Evolutionary conservation across 2,113 vertebrate genomes (phyloP).

Genomic region (Triplophysa siluroides): DNA sequence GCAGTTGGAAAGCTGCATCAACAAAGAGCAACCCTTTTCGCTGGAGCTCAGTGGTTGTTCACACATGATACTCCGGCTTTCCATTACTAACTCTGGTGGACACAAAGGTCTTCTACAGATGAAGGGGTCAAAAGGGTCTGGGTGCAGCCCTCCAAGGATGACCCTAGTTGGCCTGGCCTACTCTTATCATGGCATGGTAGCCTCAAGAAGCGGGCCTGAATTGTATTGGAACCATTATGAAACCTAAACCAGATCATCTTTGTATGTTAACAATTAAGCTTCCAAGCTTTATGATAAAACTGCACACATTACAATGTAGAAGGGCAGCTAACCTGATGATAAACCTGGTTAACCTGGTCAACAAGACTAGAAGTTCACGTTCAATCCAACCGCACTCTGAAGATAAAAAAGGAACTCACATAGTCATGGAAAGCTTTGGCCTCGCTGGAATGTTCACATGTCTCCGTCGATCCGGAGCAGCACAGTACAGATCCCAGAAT

Average conservation of each 20-base stretch:
- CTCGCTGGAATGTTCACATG: constrained; percentile 88
- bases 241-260: not conserved
- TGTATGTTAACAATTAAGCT: not conserved
- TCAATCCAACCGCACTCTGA: not conserved
- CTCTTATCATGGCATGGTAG: not conserved
- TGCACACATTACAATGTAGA: not conserved
- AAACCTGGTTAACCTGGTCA: not conserved
- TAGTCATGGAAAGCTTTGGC: constrained; percentile 90
- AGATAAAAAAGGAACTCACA: constrained; percentile 75
- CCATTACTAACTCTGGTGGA: not conserved
- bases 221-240: not conserved
- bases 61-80: constrained; percentile 21
- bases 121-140: constrained; percentile 58
- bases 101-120: constrained; percentile 47
- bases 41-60: not conserved
- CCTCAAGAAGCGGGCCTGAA: constrained; percentile 58
- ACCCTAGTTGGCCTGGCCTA: constrained; percentile 47
- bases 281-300: not conserved
- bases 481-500: constrained; percentile 94
- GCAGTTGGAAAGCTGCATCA: constrained; percentile 26
- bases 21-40: constrained; percentile 31
- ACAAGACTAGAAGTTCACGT: not conserved
- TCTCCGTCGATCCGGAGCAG: constrained; percentile 89
- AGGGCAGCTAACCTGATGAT: not conserved
- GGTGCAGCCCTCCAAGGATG: constrained; percentile 45